Evolutionary conservation across 1,140 invertebrate species (phyloP).

Genomic region (Aricia agestis): DNA sequence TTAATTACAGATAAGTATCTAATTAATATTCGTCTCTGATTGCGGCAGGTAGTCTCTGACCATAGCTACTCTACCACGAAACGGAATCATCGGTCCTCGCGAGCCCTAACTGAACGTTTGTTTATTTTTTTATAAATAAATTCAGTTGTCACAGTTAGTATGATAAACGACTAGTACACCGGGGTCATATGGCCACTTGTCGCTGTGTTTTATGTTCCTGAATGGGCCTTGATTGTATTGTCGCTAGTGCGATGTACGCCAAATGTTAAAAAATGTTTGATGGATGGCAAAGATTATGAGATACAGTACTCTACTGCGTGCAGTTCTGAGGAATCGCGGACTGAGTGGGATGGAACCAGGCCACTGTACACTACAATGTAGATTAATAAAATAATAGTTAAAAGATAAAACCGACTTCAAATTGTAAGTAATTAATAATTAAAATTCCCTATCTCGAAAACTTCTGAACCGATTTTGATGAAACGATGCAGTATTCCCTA

Average conservation of each 20-base stretch:
- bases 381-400: no score
- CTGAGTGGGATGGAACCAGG: no score
- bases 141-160: slow-evolving; percentile 70
- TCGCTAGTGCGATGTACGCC: slow-evolving; percentile 20
- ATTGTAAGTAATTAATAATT: no score
- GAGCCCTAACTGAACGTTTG: slow-evolving; percentile 50
- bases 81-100: slow-evolving; percentile 42
- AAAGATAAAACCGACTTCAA: no score
- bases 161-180: slow-evolving; percentile 67
- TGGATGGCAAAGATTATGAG: background rate
- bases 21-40: no score
- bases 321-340: no score
- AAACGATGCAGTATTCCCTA: no score
- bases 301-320: background rate
- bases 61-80: slow-evolving; percentile 28
- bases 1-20: no score
- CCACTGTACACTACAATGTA: no score
- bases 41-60: no score
- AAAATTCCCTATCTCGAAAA: no score
- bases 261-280: background rate
- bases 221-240: slow-evolving; percentile 37
- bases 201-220: slow-evolving; percentile 31
- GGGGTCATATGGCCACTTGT: slow-evolving; percentile 69
- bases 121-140: slow-evolving; percentile 73
- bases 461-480: no score